Evolutionary conservation across 2,888 invertebrate genomes (phyloP).

Genomic region (Temnothorax ravouxi): DNA sequence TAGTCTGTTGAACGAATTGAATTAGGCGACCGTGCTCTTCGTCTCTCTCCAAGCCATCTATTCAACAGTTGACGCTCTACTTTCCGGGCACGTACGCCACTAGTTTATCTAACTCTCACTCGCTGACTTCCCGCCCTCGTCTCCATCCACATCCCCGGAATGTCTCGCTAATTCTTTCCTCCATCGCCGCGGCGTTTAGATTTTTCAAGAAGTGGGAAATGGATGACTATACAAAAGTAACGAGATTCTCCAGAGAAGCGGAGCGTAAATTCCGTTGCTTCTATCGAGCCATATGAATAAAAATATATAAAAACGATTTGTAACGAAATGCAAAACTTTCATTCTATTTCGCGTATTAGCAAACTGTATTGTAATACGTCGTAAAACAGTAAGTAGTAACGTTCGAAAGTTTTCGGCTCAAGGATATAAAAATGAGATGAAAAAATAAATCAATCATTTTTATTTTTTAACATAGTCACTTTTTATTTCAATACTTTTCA

Average conservation of each 20-base stretch:
- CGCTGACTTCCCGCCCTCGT: slow-evolving; percentile 24
- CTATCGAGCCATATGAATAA: slow-evolving; percentile 14
- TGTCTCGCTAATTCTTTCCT: slow-evolving; percentile 50
- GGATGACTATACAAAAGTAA: slow-evolving; percentile 18
- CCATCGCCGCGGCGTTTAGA: slow-evolving; percentile 23
- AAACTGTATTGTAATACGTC: neutral
- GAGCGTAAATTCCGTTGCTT: neutral
- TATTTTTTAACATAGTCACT: neutral
- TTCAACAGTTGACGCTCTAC: slow-evolving; percentile 81
- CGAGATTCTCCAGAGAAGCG: slow-evolving; percentile 10
- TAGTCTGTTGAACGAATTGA: slow-evolving; percentile 80
- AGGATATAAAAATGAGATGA: neutral
- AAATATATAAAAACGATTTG: neutral
- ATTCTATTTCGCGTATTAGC: neutral
- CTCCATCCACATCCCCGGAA: slow-evolving; percentile 22
- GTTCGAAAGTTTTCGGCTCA: neutral
- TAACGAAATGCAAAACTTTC: neutral
- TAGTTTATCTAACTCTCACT: slow-evolving; percentile 48
- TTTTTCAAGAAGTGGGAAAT: slow-evolving; percentile 30
- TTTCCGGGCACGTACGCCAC: slow-evolving; percentile 79
- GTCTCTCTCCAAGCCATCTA: slow-evolving; percentile 77
- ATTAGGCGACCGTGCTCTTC: slow-evolving; percentile 81
- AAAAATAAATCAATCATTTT: neutral
- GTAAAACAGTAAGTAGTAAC: neutral
- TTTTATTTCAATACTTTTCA: neutral